A percentile compares a stretch with the other conserved stretches of the same genome.
Evolutionary conservation across 2,888 invertebrate species (phyloP).

Genomic region (Anoncus sp.): DNA sequence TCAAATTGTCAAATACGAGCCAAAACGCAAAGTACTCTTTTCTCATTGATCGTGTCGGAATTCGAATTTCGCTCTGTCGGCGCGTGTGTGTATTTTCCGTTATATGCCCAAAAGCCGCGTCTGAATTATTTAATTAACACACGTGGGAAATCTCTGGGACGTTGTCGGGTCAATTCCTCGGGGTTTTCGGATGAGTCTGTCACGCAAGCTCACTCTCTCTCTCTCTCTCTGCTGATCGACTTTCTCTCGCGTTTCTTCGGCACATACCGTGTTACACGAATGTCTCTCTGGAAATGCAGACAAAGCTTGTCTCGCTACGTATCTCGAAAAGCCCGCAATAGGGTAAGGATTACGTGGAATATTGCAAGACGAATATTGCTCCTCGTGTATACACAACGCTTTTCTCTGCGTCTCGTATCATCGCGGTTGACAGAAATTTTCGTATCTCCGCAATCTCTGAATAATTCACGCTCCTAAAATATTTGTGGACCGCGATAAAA

Average conservation of each 20-base stretch:
- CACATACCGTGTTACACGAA: slow-evolving; percentile 4
- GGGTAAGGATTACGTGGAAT: slow-evolving; percentile 45
- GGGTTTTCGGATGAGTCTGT: slow-evolving; percentile 27
- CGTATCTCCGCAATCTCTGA: slow-evolving; percentile 33
- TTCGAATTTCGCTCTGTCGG: neutral
- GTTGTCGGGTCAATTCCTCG: slow-evolving; percentile 19
- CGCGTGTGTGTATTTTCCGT: neutral
- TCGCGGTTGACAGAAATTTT: slow-evolving; percentile 23
- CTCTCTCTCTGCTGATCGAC: neutral
- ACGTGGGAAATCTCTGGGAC: slow-evolving; percentile 9
- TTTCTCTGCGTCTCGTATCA: neutral
- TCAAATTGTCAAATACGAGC: neutral
- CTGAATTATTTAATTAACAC: slow-evolving; percentile 28
- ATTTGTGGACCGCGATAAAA: slow-evolving; percentile 39
- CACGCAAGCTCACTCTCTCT: neutral
- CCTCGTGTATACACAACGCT: neutral
- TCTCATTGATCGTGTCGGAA: too few relatives aligned
- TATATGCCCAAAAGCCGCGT: neutral
- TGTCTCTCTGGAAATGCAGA: neutral
- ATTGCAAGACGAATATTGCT: slow-evolving; percentile 33
- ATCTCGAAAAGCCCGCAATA: slow-evolving; percentile 36
- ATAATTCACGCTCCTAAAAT: slow-evolving; percentile 42
- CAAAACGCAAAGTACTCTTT: neutral
- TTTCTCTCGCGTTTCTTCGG: slow-evolving; percentile 3
- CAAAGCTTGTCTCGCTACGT: neutral